Evolutionary conservation across 2,888 invertebrate genomes (phyloP).

Genomic region (Sclerodermus sp.): DNA sequence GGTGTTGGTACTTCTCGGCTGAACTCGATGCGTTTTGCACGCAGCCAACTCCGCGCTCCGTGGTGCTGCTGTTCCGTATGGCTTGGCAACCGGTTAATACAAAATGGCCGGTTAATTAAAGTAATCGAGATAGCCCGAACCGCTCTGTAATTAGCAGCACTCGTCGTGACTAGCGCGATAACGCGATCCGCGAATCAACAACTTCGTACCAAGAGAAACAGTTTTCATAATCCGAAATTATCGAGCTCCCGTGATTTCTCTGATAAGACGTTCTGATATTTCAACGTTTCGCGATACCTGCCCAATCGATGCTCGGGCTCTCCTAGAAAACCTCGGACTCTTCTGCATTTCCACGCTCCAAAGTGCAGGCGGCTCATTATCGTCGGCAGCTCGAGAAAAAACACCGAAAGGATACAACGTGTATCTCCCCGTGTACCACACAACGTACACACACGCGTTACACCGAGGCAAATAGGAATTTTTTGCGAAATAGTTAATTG

Average conservation of each 20-base stretch:
- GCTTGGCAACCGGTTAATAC: conserved; percentile 20
- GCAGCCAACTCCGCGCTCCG: conserved; percentile 7
- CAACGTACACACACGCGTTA: too few relatives aligned
- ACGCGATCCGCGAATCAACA: conserved; percentile 14
- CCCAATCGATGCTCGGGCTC: too few relatives aligned
- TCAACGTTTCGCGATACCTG: too few relatives aligned
- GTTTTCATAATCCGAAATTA: too few relatives aligned
- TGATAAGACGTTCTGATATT: too few relatives aligned
- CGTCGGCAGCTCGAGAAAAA: too few relatives aligned
- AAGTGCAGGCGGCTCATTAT: too few relatives aligned
- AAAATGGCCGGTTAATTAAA: conserved; percentile 34
- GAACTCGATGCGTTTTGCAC: conserved; percentile 1
- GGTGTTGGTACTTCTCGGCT: not conserved
- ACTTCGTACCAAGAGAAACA: not conserved
- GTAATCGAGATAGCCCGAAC: conserved; percentile 33
- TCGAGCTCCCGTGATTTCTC: too few relatives aligned
- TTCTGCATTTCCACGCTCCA: too few relatives aligned
- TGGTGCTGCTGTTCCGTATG: conserved; percentile 1
- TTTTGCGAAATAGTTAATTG: not conserved
- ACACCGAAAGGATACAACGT: too few relatives aligned
- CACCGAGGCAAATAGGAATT: not conserved
- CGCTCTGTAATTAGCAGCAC: conserved; percentile 30
- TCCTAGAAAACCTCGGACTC: too few relatives aligned
- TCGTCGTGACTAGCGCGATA: conserved; percentile 19
- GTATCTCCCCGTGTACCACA: too few relatives aligned